Base-by-base conservation (phyloP, 1,140 invertebrate genomes). In the Mya arenaria region DNA sequence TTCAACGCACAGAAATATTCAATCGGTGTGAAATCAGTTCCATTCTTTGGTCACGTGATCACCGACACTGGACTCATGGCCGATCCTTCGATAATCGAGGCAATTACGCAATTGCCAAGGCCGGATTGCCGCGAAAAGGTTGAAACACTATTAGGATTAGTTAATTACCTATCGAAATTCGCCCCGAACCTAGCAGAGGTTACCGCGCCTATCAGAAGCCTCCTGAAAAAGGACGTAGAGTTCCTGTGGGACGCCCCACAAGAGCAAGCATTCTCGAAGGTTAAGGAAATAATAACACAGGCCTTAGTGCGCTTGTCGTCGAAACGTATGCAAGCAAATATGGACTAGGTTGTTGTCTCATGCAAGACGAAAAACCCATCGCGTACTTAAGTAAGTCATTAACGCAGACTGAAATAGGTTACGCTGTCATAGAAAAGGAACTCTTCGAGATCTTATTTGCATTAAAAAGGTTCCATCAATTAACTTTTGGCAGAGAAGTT, bases 111-210 rank as follows among this genome's bases (percentile, higher is more conserved):
- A 15, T 85, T 85, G 84, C 37, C 44, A 55, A 19, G 81, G 92
- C 4, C 93, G 34, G 83, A 41, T 13, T 88, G 85, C 41, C 55
- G 87, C 36, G 89, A 77, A 28, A 88, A 93, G 63, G 48, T 94
- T 17, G 86, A 86, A 83, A 75, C 83, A 60, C 86, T 93, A 87
- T 44, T 93, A 63, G 92, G 92, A 0, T 84, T 93, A 75, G 84
- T 89, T 23, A 90, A 90, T 23, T 94, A 92, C 85, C 93, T 93
- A 69, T 5, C 52, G 0, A 85, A 91, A 58, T 65, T 65, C 23
- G 62, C 62, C 19, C 62, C 62, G 84, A 86, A 94, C 94, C 87
- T 89, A 93, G 28, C 73, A 6, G 48, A 78, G 25, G 55, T 83
- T 15, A 80, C 84, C 25, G 34, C 6, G 13, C 86, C 86, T 28